Evolutionary conservation across 2,797 vertebrate genomes (phyloP).

Genomic region (Chaunax sp.): DNA sequence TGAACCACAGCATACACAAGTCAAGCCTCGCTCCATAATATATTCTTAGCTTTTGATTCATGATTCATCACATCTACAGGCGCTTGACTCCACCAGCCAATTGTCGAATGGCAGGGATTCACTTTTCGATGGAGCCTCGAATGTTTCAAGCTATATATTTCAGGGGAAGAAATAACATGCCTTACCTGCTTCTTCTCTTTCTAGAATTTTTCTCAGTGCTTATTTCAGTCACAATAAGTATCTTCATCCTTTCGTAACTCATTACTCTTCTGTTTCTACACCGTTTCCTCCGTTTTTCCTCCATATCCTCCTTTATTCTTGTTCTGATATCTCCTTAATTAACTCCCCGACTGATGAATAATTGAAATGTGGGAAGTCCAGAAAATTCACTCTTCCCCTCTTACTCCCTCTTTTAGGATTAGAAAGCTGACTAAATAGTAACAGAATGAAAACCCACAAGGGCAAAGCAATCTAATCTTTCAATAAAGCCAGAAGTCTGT

Average conservation of each 20-base stretch:
- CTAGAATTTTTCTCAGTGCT: too few species aligned
- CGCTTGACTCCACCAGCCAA: conserved; percentile 22
- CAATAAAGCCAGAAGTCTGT: conserved; percentile 53
- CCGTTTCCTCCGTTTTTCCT: background rate
- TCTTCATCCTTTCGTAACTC: conserved; percentile 18
- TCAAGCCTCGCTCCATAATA: conserved; percentile 38
- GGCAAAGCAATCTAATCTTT: conserved; percentile 54
- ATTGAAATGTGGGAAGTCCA: conserved; percentile 49
- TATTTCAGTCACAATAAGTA: conserved; percentile 7
- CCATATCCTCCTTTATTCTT: conserved; percentile 10
- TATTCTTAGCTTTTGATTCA: conserved; percentile 64
- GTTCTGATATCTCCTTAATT: conserved; percentile 25
- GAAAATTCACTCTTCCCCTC: conserved; percentile 25
- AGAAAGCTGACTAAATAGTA: conserved; percentile 34
- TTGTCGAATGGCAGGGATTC: conserved; percentile 34
- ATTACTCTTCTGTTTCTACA: conserved; percentile 18
- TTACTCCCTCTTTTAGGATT: conserved; percentile 30
- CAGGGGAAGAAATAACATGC: conserved; percentile 15
- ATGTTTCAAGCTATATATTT: conserved; percentile 31
- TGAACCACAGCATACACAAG: conserved; percentile 37
- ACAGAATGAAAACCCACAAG: conserved; percentile 46
- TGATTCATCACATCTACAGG: conserved; percentile 59
- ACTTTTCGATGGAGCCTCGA: conserved; percentile 28
- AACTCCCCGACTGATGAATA: conserved; percentile 49
- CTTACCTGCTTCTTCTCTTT: conserved; percentile 18